Evolutionary conservation across 2,888 invertebrate species (phyloP).

Genomic region (Melanotus villosus): DNA sequence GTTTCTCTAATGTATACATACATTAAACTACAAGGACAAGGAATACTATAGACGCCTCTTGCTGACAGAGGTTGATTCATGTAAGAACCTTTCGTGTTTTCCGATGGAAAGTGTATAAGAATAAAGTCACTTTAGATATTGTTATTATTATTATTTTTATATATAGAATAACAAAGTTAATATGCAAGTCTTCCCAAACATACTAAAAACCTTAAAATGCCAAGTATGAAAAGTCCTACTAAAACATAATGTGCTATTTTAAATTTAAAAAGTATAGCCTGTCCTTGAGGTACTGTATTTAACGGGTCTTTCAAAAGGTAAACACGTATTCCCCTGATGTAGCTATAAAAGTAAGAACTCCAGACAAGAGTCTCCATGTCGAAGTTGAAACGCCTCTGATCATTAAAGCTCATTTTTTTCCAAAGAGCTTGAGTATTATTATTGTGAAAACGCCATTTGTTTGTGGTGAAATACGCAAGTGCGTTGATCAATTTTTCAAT

Average conservation of each 20-base stretch:
- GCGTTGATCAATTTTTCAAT: constrained; percentile 81
- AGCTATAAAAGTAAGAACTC: constrained; percentile 77
- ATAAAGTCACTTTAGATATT: no score
- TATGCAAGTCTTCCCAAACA: not conserved
- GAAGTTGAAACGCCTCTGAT: constrained; percentile 77
- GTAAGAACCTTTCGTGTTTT: no score
- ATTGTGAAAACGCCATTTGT: constrained; percentile 72
- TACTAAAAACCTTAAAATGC: constrained; percentile 4
- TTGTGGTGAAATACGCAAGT: constrained; percentile 83
- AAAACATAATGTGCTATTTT: constrained; percentile 56
- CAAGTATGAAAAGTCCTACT: constrained; percentile 6
- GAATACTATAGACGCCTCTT: no score
- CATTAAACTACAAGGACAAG: no score
- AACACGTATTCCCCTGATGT: constrained; percentile 79
- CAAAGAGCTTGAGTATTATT: constrained; percentile 73
- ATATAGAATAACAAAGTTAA: not conserved
- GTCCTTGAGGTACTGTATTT: constrained; percentile 75
- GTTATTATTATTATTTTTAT: no score
- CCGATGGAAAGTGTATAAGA: no score
- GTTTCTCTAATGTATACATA: no score
- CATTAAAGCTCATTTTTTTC: constrained; percentile 67
- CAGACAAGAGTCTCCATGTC: constrained; percentile 80
- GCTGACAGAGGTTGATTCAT: no score
- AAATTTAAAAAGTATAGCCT: constrained; percentile 68
- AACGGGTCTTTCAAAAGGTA: constrained; percentile 84